These are phyloP conservation scores for Littorina saxatilis DNA, from an alignment of 1,140 invertebrate species.

Conservation along the genomic window DNA sequence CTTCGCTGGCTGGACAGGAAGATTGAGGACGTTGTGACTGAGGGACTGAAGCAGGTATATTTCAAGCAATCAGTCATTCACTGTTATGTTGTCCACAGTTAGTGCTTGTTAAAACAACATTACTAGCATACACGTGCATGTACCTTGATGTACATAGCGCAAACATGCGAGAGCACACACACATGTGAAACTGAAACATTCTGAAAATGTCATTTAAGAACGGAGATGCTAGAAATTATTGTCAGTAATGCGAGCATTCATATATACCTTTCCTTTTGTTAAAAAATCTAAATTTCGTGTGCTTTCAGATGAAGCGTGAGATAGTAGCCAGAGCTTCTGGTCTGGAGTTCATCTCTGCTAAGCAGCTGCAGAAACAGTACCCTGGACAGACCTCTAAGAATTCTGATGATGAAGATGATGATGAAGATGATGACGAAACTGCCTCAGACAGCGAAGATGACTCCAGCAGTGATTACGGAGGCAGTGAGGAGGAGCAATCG, in stretches of 20 bases:
- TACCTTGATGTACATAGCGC: too few species aligned
- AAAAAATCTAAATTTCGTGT: too few species aligned
- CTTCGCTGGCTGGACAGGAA: slow-evolving; percentile 71
- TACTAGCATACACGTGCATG: too few species aligned
- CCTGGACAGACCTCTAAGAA: slow-evolving; percentile 22
- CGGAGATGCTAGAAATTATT: too few species aligned
- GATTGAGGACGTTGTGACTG: slow-evolving; percentile 68
- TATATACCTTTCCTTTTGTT: too few species aligned
- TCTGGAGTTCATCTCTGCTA: slow-evolving; percentile 69
- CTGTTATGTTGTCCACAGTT: too few species aligned
- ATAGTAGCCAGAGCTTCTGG: slow-evolving; percentile 69
- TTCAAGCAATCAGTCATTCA: slow-evolving; percentile 1
- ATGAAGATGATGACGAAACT: slow-evolving; percentile 36
- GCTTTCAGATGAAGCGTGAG: slow-evolving; percentile 69
- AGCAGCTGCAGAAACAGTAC: slow-evolving; percentile 58
- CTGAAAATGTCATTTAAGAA: too few species aligned
- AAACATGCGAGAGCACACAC: too few species aligned
- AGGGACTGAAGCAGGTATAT: slow-evolving; percentile 72
- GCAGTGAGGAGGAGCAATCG: slow-evolving; percentile 29
- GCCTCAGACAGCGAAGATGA: slow-evolving; percentile 44
- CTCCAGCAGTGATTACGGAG: slow-evolving; percentile 28
- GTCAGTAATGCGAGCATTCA: too few species aligned
- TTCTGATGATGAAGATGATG: slow-evolving; percentile 36
- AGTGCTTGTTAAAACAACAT: too few species aligned
- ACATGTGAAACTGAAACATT: too few species aligned